A percentile compares a stretch with the other conserved stretches of the same genome.
phyloP scores from a whole-genome alignment of 1,140 invertebrate species.

The Manduca sexta region DNA sequence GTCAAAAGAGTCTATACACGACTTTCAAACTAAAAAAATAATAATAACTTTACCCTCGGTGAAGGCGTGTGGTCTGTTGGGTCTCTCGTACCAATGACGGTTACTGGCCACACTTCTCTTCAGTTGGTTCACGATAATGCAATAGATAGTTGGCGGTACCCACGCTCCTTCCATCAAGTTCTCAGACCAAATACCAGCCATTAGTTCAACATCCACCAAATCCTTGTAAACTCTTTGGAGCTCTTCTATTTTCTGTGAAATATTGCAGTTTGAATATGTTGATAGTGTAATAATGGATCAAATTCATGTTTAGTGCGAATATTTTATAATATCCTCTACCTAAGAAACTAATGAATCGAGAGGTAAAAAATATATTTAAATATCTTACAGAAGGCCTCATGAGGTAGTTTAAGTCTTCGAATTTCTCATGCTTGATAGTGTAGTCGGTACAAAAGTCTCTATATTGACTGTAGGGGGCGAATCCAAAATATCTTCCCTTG shows the following conservation, averaged over 20 bases:
- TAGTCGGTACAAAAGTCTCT: background rate
- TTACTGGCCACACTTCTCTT: background rate
- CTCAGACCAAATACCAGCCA: background rate
- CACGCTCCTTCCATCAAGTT: background rate
- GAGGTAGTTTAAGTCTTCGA: too few relatives aligned
- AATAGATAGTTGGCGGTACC: background rate
- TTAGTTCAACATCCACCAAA: background rate
- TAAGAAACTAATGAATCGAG: too few relatives aligned
- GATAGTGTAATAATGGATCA: too few relatives aligned
- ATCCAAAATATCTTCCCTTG: constrained; percentile 3
- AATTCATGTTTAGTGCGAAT: too few relatives aligned
- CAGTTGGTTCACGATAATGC: background rate
- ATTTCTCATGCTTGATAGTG: background rate
- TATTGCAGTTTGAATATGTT: too few relatives aligned
- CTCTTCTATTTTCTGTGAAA: too few relatives aligned
- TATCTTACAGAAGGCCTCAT: background rate
- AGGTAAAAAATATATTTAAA: too few relatives aligned
- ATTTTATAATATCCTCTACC: too few relatives aligned
- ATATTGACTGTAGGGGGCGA: constrained; percentile 8
- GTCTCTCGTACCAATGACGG: background rate
- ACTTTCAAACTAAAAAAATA: too few relatives aligned
- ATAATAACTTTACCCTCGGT: background rate
- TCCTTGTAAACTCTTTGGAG: too few relatives aligned
- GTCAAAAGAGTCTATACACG: too few relatives aligned
- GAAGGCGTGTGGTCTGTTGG: background rate